A percentile compares a stretch with the other conserved stretches of the same genome.
phyloP scores from a whole-genome alignment of 2,797 vertebrate genomes.

The Atherinosoma microstoma region DNA sequence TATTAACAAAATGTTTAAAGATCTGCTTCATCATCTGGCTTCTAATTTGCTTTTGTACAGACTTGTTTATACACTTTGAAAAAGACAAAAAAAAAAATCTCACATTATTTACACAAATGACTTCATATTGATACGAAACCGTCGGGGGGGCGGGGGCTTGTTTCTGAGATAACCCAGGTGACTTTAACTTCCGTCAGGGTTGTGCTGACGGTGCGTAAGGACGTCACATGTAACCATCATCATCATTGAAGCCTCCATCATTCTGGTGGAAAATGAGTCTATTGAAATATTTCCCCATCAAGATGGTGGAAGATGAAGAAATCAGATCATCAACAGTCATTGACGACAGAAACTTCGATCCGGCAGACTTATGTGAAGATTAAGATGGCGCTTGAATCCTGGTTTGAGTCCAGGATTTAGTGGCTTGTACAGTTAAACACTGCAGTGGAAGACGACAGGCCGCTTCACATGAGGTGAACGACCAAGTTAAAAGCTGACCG shows the following conservation, averaged over 20 bases:
- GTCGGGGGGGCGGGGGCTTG: neutral
- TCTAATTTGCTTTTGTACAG: slow-evolving; percentile 13
- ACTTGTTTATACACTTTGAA: neutral
- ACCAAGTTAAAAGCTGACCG: slow-evolving; percentile 2
- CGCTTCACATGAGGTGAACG: slow-evolving; percentile 15
- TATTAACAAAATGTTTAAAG: slow-evolving; percentile 48
- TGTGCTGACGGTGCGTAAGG: neutral
- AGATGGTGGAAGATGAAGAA: neutral
- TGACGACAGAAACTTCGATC: neutral
- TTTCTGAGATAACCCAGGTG: neutral
- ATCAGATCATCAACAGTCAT: neutral
- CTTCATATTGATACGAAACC: neutral
- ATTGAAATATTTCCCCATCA: neutral
- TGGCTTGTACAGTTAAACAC: slow-evolving; percentile 6
- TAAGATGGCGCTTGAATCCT: neutral
- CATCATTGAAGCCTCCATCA: neutral
- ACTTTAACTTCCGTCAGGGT: neutral
- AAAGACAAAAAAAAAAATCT: neutral
- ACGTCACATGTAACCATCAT: neutral
- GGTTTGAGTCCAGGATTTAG: neutral
- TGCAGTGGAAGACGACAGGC: slow-evolving; percentile 51
- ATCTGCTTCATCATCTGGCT: neutral
- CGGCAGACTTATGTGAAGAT: too few species aligned
- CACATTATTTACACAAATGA: slow-evolving; percentile 22
- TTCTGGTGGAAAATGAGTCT: neutral